These are phyloP conservation scores for Tachycineta bicolor DNA, from an alignment of 2,113 vertebrate species.

Conservation along the genomic window DNA sequence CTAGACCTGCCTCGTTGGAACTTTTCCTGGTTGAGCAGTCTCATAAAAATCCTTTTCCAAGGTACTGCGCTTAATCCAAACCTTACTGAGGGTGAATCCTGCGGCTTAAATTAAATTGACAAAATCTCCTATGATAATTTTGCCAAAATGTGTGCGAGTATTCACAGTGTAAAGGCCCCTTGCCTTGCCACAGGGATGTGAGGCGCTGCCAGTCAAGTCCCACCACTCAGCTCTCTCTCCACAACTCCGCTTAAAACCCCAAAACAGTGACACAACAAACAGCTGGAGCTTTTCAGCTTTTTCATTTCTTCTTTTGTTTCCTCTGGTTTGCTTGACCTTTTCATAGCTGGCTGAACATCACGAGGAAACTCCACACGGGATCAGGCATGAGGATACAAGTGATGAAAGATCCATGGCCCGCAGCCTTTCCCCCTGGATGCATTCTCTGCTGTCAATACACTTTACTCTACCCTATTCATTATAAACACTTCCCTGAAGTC, in stretches of 20 bases:
- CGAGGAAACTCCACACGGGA: neutral
- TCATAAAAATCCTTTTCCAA: neutral
- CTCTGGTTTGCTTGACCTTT: neutral
- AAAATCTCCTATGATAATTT: neutral
- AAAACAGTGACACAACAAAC: neutral
- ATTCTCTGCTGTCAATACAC: neutral
- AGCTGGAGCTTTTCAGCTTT: neutral
- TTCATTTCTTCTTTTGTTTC: neutral
- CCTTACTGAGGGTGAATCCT: neutral
- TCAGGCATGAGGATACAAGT: neutral
- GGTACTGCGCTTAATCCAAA: neutral
- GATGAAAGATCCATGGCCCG: neutral
- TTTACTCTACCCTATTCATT: conserved; percentile 5
- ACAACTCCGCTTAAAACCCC: neutral
- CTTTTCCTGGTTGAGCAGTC: neutral
- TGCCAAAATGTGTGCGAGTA: neutral
- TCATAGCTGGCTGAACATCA: neutral
- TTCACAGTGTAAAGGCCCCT: rapidly evolving
- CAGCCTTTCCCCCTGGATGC: neutral
- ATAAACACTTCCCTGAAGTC: conserved; percentile 11
- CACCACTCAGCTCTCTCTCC: neutral
- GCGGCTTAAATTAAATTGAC: neutral
- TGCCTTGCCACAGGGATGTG: neutral
- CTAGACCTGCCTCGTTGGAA: neutral
- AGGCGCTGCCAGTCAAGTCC: neutral